Percentiles rank a stretch among this genome's conserved stretches.
These are phyloP conservation scores for Sinella curviseta DNA, from an alignment of 1,140 invertebrate genomes.

Conservation along the genomic window DNA sequence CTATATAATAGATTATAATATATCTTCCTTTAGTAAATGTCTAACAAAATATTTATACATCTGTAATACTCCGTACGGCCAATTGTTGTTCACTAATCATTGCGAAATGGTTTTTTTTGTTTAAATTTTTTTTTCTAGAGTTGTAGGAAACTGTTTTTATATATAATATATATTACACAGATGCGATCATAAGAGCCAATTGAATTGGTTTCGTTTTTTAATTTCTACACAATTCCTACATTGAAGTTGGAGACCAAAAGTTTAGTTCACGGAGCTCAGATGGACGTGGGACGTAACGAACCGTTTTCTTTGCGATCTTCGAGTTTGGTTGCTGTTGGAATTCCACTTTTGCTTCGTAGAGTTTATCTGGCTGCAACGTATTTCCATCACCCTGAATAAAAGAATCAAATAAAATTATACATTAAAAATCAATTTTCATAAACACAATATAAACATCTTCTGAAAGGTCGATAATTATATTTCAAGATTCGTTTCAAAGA, in stretches of 20 bases:
- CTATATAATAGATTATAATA: not conserved
- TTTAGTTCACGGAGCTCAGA: constrained; percentile 77
- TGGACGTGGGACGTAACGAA: constrained; percentile 54
- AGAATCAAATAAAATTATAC: not conserved
- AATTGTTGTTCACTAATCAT: not conserved
- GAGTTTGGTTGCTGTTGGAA: constrained; percentile 22
- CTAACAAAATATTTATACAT: not conserved
- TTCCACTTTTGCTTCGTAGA: constrained; percentile 45
- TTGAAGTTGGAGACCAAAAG: constrained; percentile 79
- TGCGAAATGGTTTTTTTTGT: not conserved
- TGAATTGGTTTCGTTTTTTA: not conserved
- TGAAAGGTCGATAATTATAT: not conserved
- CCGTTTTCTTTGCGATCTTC: constrained; percentile 28
- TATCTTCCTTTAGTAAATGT: not conserved
- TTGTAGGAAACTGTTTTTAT: not conserved
- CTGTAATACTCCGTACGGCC: not conserved
- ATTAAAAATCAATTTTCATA: not conserved
- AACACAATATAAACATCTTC: not conserved
- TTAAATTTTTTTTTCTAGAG: not conserved
- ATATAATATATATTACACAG: not conserved
- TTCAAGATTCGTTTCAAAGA: not conserved
- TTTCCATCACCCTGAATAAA: not conserved
- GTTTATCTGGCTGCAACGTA: constrained; percentile 15
- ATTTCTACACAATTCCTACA: constrained; percentile 58
- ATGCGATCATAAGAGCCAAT: not conserved